Base-by-base conservation (phyloP, 2,113 vertebrate species). In the Dicaeum eximium region DNA sequence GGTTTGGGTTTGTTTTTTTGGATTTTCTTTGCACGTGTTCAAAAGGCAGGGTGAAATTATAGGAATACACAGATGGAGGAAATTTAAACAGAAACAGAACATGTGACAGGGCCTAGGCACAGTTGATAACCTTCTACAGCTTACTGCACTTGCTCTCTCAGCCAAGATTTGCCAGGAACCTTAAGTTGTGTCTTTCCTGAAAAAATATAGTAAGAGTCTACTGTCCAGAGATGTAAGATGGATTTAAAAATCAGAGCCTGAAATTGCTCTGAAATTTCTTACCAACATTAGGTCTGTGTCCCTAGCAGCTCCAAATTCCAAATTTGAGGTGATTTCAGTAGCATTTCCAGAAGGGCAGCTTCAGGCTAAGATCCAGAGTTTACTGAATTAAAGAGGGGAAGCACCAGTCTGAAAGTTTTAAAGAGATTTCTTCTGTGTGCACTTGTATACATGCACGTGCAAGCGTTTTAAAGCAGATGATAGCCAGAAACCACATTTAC, bases 221-320 rank as follows among this genome's bases (percentile, higher is more conserved):
- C 21, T 66, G 25, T 17, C 24, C 0, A 0, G n/a, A 83, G 35
- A 42, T 2, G 0, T 44, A 37, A 28, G 10, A 66, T n/a, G 23
- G 33, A 61, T 64, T 70, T 30, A 45, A 83, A 78, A 88, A 80
- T 58, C 8, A 15, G 35, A 86, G 28, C 28, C 18, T 1, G 0
- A 37, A 73, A 70, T 53, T 11, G 5, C 35, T 51, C 61, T 0
- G 0, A 74, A 89, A 56, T 85, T 23, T 65, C 16, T 81, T 48
- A 64, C 11, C 80, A 66, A 28, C 28, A 44, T 12, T 28, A 71
- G 7, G 3, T 81, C 51, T 44, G 7, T 51, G 33, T 51, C 24
- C 16, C 38, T 33, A 15, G 28, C 7, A 86, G 50, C 6, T 53
- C 45, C 42, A 45, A 80, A 48, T 61, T 70, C 33, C 10, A 40